Evolutionary conservation across 1,140 invertebrate genomes (phyloP).

Genomic region (Procambarus virginalis): DNA sequence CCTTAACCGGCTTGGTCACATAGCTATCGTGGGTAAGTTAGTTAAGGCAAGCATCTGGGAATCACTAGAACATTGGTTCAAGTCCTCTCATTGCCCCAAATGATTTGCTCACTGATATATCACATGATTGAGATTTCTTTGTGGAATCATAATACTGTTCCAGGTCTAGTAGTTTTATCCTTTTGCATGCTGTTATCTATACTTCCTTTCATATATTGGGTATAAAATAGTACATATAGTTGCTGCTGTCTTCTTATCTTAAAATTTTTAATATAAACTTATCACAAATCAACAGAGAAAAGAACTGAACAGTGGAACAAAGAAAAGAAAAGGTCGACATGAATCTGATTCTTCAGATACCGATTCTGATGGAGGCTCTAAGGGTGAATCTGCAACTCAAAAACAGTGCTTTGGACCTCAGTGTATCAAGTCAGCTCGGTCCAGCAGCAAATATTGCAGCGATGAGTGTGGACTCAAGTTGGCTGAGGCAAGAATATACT

Average conservation of each 20-base stretch:
- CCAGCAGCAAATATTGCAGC: constrained; percentile 95
- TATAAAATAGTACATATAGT: neutral
- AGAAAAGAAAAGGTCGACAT: constrained; percentile 44
- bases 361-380: constrained; percentile 41
- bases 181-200: no score
- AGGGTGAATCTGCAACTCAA: neutral
- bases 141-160: no score
- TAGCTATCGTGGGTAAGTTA: no score
- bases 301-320: constrained; percentile 28
- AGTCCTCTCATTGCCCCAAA: no score
- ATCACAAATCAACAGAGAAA: constrained; percentile 28
- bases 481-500: constrained; percentile 89
- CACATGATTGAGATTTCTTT: no score
- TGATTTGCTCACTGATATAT: no score
- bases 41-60: no score
- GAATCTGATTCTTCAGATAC: constrained; percentile 43
- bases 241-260: neutral
- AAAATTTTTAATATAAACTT: neutral
- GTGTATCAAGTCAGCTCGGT: constrained; percentile 85
- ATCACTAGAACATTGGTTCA: no score
- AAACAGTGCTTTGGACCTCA: constrained; percentile 93
- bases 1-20: no score
- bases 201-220: neutral
- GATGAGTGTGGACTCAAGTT: constrained; percentile 94
- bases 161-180: no score